These are phyloP conservation scores for Leptopterna dolabrata DNA, from an alignment of 2,888 invertebrate species.

Conservation along the genomic window DNA sequence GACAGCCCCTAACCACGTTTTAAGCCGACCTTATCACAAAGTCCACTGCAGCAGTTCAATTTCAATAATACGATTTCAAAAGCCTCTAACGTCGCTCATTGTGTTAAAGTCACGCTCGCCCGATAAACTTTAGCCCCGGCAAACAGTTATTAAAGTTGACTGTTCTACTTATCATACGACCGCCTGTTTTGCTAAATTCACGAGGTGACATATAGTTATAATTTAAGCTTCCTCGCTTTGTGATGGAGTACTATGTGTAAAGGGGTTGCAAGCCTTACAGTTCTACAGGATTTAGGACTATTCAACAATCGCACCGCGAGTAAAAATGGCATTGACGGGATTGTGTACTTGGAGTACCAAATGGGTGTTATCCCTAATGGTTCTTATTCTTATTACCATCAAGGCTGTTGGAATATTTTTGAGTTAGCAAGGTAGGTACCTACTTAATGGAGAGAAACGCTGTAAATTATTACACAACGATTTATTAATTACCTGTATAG, in stretches of 20 bases:
- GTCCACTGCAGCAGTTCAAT: slow-evolving; percentile 1
- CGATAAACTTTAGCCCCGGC: not conserved
- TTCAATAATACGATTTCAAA: slow-evolving; percentile 6
- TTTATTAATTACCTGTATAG: too few species aligned
- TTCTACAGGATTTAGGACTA: not conserved
- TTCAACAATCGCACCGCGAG: too few species aligned
- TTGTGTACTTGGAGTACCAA: too few species aligned
- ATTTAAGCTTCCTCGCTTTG: too few species aligned
- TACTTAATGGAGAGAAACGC: too few species aligned
- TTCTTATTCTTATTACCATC: too few species aligned
- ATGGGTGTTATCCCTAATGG: too few species aligned
- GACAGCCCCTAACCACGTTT: slow-evolving; percentile 29
- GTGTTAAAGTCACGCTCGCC: slow-evolving; percentile 5
- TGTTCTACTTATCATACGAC: not conserved
- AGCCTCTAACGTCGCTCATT: slow-evolving; percentile 1
- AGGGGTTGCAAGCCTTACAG: not conserved
- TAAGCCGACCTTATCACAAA: slow-evolving; percentile 16
- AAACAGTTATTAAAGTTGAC: slow-evolving; percentile 12
- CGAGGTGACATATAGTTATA: not conserved
- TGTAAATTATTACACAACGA: too few species aligned
- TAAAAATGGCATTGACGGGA: too few species aligned
- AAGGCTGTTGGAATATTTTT: too few species aligned
- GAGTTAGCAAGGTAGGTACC: too few species aligned
- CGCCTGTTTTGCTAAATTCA: not conserved
- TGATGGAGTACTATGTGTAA: not conserved